A percentile compares a stretch with the other conserved stretches of the same genome.
Conservation (phyloP, 1,140 invertebrate genomes). For the Ruditapes philippinarum region DNA sequence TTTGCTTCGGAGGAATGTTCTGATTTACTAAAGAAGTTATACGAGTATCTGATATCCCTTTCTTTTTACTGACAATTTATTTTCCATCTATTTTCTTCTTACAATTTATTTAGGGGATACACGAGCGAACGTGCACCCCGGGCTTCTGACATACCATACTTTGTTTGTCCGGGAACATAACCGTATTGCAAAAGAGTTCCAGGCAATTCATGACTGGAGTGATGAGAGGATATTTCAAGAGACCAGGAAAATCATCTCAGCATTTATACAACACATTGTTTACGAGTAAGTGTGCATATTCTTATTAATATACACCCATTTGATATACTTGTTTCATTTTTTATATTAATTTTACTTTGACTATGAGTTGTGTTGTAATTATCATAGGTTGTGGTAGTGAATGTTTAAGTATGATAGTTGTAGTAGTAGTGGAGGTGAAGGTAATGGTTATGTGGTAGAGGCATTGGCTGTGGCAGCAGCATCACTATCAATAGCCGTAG, state of each 20-base stretch:
- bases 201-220: constrained; percentile 20
- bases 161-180: constrained; percentile 88
- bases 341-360: no score
- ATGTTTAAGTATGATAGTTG: not conserved
- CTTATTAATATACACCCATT: no score
- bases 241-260: constrained; percentile 94
- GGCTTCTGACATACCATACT: constrained; percentile 93
- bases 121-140: constrained; percentile 83
- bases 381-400: not conserved
- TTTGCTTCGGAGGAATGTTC: no score
- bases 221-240: constrained; percentile 89
- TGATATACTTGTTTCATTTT: no score
- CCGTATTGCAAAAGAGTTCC: constrained; percentile 69
- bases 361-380: not conserved
- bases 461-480: not conserved
- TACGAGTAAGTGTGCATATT: constrained; percentile 88
- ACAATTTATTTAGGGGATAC: constrained; percentile 85
- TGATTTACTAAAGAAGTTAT: no score
- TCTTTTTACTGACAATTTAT: no score
- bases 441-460: not conserved
- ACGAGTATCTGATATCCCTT: no score
- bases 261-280: constrained; percentile 88
- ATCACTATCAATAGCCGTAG: not conserved
- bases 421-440: not conserved
- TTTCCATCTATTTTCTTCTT: no score